Conservation (phyloP, 1,140 invertebrate genomes). For the Aculops lycopersici region DNA sequence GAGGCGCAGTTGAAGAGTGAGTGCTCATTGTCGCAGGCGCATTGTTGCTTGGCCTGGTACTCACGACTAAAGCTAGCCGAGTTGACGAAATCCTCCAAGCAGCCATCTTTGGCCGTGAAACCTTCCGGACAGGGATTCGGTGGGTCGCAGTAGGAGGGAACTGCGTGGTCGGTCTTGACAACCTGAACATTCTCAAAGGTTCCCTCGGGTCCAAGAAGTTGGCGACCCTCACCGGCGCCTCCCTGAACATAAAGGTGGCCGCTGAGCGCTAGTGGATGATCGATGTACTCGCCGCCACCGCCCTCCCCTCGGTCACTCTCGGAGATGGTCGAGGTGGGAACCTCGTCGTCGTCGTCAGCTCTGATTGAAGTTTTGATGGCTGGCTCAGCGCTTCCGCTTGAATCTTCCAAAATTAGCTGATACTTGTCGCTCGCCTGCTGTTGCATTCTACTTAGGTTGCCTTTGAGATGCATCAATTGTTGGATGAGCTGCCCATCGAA, state of each 20-base stretch:
- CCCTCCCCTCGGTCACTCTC: too few species aligned
- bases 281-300: too few species aligned
- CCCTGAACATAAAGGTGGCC: slow-evolving; percentile 14
- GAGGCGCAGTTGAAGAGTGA: slow-evolving; percentile 71
- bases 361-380: too few species aligned
- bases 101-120: slow-evolving; percentile 39
- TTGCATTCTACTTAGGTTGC: too few species aligned
- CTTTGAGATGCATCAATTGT: too few species aligned
- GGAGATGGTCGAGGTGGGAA: too few species aligned
- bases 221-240: slow-evolving; percentile 36
- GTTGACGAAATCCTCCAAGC: slow-evolving; percentile 68
- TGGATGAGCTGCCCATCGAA: too few species aligned
- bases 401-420: too few species aligned
- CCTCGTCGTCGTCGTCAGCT: too few species aligned
- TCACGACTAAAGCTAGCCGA: slow-evolving; percentile 73
- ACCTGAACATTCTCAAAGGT: slow-evolving; percentile 26
- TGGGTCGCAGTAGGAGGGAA: slow-evolving; percentile 93
- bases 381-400: too few species aligned
- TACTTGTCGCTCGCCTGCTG: too few species aligned
- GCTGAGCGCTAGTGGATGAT: not conserved
- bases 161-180: slow-evolving; percentile 54
- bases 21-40: slow-evolving; percentile 90
- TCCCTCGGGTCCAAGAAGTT: slow-evolving; percentile 27
- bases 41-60: slow-evolving; percentile 68
- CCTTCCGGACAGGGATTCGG: slow-evolving; percentile 76